Evolutionary conservation across 2,888 invertebrate species (phyloP).

Genomic region (Netelia inedita): DNA sequence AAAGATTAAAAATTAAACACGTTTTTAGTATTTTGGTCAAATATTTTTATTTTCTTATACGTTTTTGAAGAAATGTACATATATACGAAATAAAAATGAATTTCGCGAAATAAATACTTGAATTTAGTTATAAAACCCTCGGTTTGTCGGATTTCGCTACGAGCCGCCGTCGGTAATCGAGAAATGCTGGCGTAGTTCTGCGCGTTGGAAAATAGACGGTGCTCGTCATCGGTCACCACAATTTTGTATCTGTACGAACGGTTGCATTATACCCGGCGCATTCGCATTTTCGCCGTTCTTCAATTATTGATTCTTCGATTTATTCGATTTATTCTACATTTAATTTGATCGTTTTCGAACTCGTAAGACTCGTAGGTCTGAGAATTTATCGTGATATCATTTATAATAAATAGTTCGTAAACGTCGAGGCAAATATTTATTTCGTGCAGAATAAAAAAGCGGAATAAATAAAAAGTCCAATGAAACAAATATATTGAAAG

Average conservation of each 20-base stretch:
- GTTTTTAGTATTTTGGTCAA: too few species aligned
- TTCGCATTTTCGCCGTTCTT: not conserved
- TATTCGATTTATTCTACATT: not conserved
- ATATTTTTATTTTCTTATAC: too few species aligned
- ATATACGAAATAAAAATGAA: too few species aligned
- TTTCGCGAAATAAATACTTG: too few species aligned
- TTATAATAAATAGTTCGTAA: not conserved
- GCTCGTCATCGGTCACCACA: slow-evolving; percentile 11
- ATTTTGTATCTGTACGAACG: slow-evolving; percentile 21
- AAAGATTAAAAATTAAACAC: too few species aligned
- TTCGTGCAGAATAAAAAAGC: not conserved
- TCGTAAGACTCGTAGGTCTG: not conserved
- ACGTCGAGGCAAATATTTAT: not conserved
- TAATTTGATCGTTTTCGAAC: not conserved
- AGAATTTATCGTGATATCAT: not conserved
- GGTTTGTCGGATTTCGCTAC: not conserved
- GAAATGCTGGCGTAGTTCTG: not conserved
- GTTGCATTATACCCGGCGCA: slow-evolving; percentile 39
- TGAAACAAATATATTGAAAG: not conserved
- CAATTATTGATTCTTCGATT: not conserved
- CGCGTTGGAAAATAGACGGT: not conserved
- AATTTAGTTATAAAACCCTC: not conserved
- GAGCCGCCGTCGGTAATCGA: slow-evolving; percentile 39
- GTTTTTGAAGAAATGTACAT: too few species aligned
- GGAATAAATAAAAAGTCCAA: not conserved